Evolutionary conservation across 2,797 vertebrate species (phyloP).

Genomic region (Channa striata): DNA sequence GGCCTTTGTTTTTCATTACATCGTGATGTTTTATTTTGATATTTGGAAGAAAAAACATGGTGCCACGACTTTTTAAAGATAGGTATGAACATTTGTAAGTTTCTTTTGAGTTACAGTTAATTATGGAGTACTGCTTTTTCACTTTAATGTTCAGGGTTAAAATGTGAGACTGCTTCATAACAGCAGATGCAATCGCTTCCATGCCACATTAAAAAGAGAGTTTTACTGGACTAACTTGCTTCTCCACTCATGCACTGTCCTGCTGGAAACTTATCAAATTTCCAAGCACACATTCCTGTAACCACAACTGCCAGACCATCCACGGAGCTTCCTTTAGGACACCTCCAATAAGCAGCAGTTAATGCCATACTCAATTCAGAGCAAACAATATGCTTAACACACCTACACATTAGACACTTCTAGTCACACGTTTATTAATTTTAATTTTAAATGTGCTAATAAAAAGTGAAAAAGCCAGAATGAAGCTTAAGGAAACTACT

Average conservation of each 20-base stretch:
- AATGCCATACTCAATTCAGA: background rate
- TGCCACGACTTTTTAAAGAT: background rate
- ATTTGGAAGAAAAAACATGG: background rate
- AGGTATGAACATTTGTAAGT: too few relatives aligned
- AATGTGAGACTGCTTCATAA: background rate
- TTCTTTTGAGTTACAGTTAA: too few relatives aligned
- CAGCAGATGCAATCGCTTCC: background rate
- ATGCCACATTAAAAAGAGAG: background rate
- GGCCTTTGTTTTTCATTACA: constrained; percentile 31
- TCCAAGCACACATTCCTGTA: background rate
- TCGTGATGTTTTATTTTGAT: background rate
- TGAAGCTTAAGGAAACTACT: background rate
- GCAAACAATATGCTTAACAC: background rate
- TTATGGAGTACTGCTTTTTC: too few relatives aligned
- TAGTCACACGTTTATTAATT: background rate
- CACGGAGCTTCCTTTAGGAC: background rate
- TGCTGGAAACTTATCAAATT: background rate
- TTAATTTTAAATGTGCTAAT: background rate
- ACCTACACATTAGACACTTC: background rate
- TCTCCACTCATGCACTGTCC: background rate
- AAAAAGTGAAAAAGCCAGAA: background rate
- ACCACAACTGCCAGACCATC: background rate
- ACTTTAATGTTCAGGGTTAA: too few relatives aligned
- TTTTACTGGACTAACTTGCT: background rate
- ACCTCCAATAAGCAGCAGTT: background rate